Conservation (phyloP, 92 coral and sea anemone species). For the Virgularia gustaviana region DNA sequence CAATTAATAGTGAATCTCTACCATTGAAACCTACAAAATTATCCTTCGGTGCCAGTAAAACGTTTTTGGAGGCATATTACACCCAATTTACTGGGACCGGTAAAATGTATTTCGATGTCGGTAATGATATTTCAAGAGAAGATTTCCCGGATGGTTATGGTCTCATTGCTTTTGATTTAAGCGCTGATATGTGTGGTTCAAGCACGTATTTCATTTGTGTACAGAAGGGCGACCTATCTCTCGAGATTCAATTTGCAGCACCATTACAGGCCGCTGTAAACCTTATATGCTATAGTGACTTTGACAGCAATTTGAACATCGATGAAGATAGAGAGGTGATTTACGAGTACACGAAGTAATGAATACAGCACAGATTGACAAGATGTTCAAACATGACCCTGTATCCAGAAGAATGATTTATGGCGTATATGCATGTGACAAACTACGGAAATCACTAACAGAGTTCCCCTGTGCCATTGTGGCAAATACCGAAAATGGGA, state of each 20-base stretch:
- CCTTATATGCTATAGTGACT: constrained; percentile 24
- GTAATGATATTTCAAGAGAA: no score
- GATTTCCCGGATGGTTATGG: no score
- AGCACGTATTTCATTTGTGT: background rate
- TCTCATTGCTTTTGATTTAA: constrained; percentile 5
- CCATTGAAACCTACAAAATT: no score
- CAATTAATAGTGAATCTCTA: no score
- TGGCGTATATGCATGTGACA: constrained; percentile 34
- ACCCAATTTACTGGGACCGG: no score
- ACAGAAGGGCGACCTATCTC: constrained; percentile 29
- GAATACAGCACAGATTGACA: constrained; percentile 5
- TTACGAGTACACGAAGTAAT: constrained; percentile 14
- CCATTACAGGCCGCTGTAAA: constrained; percentile 23
- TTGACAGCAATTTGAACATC: no score
- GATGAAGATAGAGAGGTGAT: no score
- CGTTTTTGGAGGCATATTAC: no score
- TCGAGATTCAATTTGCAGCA: background rate
- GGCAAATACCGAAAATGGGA: constrained; percentile 3
- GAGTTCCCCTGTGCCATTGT: constrained; percentile 28
- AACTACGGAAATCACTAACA: background rate
- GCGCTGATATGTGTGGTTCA: constrained; percentile 8
- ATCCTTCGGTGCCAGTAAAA: no score
- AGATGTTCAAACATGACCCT: background rate
- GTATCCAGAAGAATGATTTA: background rate
- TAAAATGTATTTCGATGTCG: no score